Conservation (phyloP, 2,113 vertebrate genomes). For the Sisor rabdophorus region DNA sequence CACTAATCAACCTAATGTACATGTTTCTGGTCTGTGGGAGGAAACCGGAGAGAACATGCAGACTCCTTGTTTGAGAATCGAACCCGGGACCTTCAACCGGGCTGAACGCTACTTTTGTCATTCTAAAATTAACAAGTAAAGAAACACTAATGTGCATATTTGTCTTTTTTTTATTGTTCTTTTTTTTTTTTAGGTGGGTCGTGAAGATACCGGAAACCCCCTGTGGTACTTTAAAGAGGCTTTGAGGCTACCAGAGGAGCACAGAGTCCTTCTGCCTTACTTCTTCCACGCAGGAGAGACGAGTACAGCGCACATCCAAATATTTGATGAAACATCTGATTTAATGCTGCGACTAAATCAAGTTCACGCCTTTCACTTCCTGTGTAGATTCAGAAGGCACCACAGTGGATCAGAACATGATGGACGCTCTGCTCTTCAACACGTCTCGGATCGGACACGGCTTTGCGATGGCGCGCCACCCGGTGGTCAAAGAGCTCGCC, state of each 20-base stretch:
- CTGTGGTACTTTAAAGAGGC: slow-evolving; percentile 79
- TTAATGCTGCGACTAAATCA: neutral
- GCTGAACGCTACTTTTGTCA: too few species aligned
- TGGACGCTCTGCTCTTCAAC: slow-evolving; percentile 84
- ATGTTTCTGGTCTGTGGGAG: too few species aligned
- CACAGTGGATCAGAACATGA: slow-evolving; percentile 77
- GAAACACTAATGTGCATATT: neutral
- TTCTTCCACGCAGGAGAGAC: slow-evolving; percentile 94
- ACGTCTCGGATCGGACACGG: slow-evolving; percentile 85
- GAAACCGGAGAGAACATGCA: too few species aligned
- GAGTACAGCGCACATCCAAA: slow-evolving; percentile 61
- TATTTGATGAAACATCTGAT: neutral
- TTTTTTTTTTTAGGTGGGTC: slow-evolving; percentile 74
- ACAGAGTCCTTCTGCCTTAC: slow-evolving; percentile 73
- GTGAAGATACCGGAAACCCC: slow-evolving; percentile 78
- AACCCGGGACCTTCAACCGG: too few species aligned
- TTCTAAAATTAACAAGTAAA: neutral
- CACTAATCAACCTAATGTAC: too few species aligned
- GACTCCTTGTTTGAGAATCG: too few species aligned
- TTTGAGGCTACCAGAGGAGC: slow-evolving; percentile 69
- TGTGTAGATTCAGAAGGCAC: slow-evolving; percentile 77
- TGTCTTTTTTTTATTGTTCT: neutral
- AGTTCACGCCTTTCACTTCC: neutral
- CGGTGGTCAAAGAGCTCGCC: slow-evolving; percentile 69
- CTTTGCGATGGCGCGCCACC: slow-evolving; percentile 79